Base-by-base conservation (phyloP, 2,888 invertebrate genomes). In the Orthonychiurus folsomi region DNA sequence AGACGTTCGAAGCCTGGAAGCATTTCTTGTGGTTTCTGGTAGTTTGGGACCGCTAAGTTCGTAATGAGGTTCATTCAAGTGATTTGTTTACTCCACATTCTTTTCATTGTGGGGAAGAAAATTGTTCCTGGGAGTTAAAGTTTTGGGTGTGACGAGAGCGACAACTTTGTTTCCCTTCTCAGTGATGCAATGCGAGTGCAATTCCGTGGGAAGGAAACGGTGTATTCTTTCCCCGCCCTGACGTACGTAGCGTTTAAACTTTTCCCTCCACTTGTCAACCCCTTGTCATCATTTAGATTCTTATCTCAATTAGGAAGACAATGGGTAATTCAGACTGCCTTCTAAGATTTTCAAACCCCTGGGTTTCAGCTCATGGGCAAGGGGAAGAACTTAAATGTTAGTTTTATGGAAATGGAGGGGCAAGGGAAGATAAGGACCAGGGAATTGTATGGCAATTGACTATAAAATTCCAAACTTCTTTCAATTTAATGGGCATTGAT, bases 121-220 rank as follows among this genome's bases (percentile, higher is more conserved):
- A 37, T 37, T 37, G 37, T 37, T 37, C n/a, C n/a, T n/a, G n/a
- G n/a, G 37, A 37, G 37, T 37, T 37, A 37, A 37, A n/a, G n/a
- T n/a, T n/a, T n/a, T n/a, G n/a, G n/a, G n/a, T n/a, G n/a, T n/a
- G n/a, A n/a, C n/a, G n/a, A n/a, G n/a, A n/a, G n/a, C n/a, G n/a
- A n/a, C n/a, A n/a, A n/a, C n/a, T n/a, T n/a, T n/a, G n/a, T n/a
- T n/a, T n/a, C n/a, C n/a, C n/a, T n/a, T n/a, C n/a, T n/a, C n/a
- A n/a, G n/a, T n/a, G 37, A 9, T 37, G 37, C 37, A 15, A 37
- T 37, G 37, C 37, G 37, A 37, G 9, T 37, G 37, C 5, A 15
- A 15, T 37, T 37, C 9, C 9, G 15, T 37, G 37, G 37, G 37
- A 37, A 37, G 37, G 15, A 37, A 37, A 37, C 15, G 37, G 37